Conservation (phyloP, 2,113 vertebrate species). For the Saguinus midas region DNA sequence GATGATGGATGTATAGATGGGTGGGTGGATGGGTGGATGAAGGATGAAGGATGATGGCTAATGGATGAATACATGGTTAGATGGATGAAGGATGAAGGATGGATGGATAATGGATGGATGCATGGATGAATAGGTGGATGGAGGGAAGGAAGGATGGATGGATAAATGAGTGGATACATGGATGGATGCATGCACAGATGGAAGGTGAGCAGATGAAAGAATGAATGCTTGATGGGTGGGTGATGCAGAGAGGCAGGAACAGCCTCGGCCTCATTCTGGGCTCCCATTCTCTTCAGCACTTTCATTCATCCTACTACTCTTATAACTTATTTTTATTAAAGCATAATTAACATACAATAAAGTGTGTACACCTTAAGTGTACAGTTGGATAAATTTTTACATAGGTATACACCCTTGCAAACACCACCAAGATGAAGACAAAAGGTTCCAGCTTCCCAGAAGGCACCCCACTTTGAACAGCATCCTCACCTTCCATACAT, state of each 20-base stretch:
- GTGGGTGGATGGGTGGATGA: too few relatives aligned
- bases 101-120: too few relatives aligned
- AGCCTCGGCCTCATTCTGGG: neutral
- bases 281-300: neutral
- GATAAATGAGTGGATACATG: too few relatives aligned
- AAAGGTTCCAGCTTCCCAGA: neutral
- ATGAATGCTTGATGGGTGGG: neutral
- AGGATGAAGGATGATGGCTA: too few relatives aligned
- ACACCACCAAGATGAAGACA: neutral
- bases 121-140: too few relatives aligned
- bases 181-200: too few relatives aligned
- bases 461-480: neutral
- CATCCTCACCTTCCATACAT: neutral
- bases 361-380: too few relatives aligned
- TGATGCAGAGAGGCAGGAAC: neutral
- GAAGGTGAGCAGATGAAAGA: neutral
- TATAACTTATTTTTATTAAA: neutral
- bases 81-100: too few relatives aligned
- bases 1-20: too few relatives aligned
- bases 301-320: neutral
- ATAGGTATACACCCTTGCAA: neutral
- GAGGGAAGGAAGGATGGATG: too few relatives aligned
- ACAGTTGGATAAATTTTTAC: neutral
- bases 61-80: too few relatives aligned
- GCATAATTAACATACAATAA: neutral